Evolutionary conservation across 2,888 invertebrate species (phyloP).

Genomic region (Metalampra italica): DNA sequence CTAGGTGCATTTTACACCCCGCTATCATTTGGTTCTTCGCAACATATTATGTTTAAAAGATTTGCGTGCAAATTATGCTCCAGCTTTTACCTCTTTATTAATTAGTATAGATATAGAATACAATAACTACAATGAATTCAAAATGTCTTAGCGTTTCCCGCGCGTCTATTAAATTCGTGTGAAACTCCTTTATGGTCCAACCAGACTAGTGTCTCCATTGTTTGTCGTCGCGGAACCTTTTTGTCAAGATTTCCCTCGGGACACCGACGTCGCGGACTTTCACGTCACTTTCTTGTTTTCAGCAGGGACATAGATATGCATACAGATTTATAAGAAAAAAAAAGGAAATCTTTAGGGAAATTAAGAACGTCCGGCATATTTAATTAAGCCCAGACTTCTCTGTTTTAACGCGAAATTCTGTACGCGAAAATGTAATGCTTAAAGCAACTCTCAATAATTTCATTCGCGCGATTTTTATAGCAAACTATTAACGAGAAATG

Average conservation of each 20-base stretch:
- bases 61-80: too few relatives aligned
- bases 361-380: conserved; percentile 26
- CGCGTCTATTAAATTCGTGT: neutral
- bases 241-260: conserved; percentile 69
- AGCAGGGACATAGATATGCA: conserved; percentile 47
- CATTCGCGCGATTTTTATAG: too few relatives aligned
- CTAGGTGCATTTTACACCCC: too few relatives aligned
- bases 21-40: too few relatives aligned
- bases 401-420: neutral
- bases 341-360: conserved; percentile 30
- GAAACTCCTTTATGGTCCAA: conserved; percentile 1
- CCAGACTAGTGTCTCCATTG: conserved; percentile 38
- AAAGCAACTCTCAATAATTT: neutral
- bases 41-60: too few relatives aligned
- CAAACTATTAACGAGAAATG: too few relatives aligned
- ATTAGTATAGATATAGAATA: too few relatives aligned
- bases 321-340: conserved; percentile 53
- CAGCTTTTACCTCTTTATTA: too few relatives aligned
- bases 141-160: too few relatives aligned
- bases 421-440: neutral
- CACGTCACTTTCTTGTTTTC: conserved; percentile 56
- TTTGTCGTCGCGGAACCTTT: conserved; percentile 60
- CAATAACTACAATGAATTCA: too few relatives aligned
- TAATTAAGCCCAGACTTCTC: conserved; percentile 8
- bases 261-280: conserved; percentile 34